These are phyloP conservation scores for Ceratina japonica DNA, from an alignment of 1,140 invertebrate genomes.

Conservation along the genomic window DNA sequence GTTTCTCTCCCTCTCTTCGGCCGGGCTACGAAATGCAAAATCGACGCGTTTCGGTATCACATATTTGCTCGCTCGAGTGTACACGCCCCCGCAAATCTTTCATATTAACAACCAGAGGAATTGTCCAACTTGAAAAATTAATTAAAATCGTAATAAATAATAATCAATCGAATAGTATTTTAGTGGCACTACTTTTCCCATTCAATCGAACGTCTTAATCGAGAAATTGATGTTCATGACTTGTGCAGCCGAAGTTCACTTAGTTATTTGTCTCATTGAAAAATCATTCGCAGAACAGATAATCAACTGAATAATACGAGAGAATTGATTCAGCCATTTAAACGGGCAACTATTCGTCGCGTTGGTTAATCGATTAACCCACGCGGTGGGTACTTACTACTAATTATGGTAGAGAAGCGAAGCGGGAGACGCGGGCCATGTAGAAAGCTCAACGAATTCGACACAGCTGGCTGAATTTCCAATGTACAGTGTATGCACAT, in stretches of 20 bases:
- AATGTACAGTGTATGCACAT: not conserved
- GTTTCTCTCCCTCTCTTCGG: not conserved
- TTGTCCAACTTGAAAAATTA: too few relatives aligned
- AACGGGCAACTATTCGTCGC: constrained; percentile 10
- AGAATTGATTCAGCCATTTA: constrained; percentile 15
- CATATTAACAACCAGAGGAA: not conserved
- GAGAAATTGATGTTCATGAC: too few relatives aligned
- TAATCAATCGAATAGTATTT: too few relatives aligned
- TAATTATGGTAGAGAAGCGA: constrained; percentile 22
- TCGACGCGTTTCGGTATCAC: not conserved
- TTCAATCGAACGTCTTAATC: too few relatives aligned
- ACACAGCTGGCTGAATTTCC: constrained; percentile 8
- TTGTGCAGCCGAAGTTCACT: too few relatives aligned
- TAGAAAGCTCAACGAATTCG: not conserved
- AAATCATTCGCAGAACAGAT: not conserved
- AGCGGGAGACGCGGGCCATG: not conserved
- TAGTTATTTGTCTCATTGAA: not conserved
- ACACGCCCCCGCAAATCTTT: not conserved
- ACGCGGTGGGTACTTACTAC: not conserved
- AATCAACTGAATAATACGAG: not conserved
- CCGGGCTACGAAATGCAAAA: not conserved
- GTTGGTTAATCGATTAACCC: constrained; percentile 31
- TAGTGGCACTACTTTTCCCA: too few relatives aligned
- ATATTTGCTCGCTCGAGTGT: not conserved
- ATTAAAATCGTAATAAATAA: too few relatives aligned